Evolutionary conservation across 2,113 vertebrate species (phyloP).

Genomic region (Elgaria multicarinata): DNA sequence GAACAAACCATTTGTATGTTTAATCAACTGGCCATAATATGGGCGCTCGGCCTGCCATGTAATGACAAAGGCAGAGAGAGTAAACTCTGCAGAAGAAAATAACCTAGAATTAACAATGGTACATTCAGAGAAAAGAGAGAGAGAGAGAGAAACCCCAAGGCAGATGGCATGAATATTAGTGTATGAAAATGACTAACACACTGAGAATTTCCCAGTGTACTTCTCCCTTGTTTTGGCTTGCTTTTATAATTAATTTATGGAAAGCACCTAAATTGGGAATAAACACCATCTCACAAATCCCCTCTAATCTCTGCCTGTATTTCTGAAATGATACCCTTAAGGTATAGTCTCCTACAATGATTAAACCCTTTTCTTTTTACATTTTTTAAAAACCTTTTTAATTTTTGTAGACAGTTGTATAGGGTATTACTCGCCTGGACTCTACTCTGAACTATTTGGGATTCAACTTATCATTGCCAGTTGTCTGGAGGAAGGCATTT

Average conservation of each 20-base stretch:
- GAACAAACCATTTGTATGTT: background rate
- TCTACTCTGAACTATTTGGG: constrained; percentile 4
- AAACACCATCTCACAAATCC: constrained; percentile 74
- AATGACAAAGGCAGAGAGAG: background rate
- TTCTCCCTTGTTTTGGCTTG: constrained; percentile 63
- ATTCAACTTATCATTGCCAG: constrained; percentile 39
- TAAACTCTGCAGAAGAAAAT: background rate
- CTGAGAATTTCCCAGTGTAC: constrained; percentile 74
- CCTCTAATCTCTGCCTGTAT: constrained; percentile 69
- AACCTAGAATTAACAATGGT: constrained; percentile 23
- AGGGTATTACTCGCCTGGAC: constrained; percentile 45
- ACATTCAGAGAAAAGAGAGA: constrained; percentile 27
- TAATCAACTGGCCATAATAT: background rate
- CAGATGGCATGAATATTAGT: constrained; percentile 74
- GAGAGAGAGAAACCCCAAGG: constrained; percentile 34
- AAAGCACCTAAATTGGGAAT: constrained; percentile 75
- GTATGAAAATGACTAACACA: constrained; percentile 73
- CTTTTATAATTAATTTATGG: constrained; percentile 77
- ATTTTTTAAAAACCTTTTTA: constrained; percentile 30
- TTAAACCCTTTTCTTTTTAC: constrained; percentile 68
- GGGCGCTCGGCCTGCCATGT: background rate
- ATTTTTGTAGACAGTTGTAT: constrained; percentile 26
- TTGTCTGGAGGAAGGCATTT: background rate
- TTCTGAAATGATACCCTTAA: constrained; percentile 59
- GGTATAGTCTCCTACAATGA: constrained; percentile 65